Conservation (phyloP, 2,888 invertebrate species). For the Acrobasis repandana region DNA sequence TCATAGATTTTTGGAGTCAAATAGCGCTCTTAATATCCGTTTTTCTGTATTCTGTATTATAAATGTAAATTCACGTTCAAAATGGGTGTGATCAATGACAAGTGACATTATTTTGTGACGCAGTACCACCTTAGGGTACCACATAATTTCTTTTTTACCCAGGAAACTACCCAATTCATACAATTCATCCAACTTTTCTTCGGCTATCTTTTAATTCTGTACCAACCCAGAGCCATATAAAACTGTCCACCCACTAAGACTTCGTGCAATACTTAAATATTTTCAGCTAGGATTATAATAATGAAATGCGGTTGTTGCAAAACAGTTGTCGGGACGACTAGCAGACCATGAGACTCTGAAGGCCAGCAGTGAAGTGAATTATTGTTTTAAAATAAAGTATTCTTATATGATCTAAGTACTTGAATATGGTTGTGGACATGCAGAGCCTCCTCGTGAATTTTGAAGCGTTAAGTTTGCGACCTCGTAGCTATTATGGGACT, state of each 20-base stretch:
- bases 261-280: background rate
- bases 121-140: too few species aligned
- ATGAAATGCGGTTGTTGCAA: slow-evolving; percentile 30
- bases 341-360: slow-evolving; percentile 33
- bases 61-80: too few species aligned
- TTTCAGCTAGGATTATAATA: slow-evolving; percentile 4
- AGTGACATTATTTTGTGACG: too few species aligned
- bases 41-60: too few species aligned
- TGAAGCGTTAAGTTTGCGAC: too few species aligned
- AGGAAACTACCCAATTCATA: too few species aligned
- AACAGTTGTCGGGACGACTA: slow-evolving; percentile 29
- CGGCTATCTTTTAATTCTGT: background rate
- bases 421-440: background rate
- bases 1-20: too few species aligned
- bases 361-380: slow-evolving; percentile 22
- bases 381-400: slow-evolving; percentile 10
- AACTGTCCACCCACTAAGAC: background rate
- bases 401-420: background rate
- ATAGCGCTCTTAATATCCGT: too few species aligned
- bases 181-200: too few species aligned
- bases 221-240: background rate
- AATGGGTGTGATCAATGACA: too few species aligned
- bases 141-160: too few species aligned
- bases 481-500: too few species aligned
- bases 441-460: background rate